Percentiles rank a stretch among this genome's conserved stretches.
phyloP scores from a whole-genome alignment of 2,113 vertebrate species.

The Laticauda colubrina region DNA sequence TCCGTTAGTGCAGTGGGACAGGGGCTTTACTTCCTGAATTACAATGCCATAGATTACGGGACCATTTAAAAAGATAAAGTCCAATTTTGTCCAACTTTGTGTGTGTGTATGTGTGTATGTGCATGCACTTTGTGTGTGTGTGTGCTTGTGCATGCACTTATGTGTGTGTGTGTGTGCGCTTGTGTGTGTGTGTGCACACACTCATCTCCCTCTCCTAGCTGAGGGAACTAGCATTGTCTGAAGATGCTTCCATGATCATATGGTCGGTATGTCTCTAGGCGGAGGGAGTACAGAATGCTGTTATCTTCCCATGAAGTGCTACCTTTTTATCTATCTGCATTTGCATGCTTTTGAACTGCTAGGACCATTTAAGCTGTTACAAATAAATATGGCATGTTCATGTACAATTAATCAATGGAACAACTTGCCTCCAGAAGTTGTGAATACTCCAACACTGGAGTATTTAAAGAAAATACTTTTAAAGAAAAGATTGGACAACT shows the following conservation, averaged over 20 bases:
- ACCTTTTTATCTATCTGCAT: background rate
- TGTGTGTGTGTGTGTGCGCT: too few species aligned
- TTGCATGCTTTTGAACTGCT: background rate
- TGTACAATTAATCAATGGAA: background rate
- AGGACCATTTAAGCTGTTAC: background rate
- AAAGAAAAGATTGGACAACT: background rate
- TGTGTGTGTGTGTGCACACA: too few species aligned
- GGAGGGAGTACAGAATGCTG: background rate
- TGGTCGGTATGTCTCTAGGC: background rate
- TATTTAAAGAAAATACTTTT: background rate
- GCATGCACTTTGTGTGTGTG: too few species aligned
- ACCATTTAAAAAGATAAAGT: background rate
- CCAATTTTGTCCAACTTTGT: background rate
- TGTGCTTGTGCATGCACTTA: too few species aligned
- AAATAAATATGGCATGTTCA: background rate
- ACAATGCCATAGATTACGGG: background rate
- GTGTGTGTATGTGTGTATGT: too few species aligned
- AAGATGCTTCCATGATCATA: background rate
- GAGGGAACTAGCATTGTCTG: background rate
- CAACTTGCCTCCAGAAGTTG: background rate
- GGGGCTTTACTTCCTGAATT: background rate
- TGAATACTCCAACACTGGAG: background rate
- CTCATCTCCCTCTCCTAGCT: background rate
- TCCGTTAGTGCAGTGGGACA: too few species aligned
- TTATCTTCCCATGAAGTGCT: background rate